Base-by-base conservation (phyloP, 2,797 vertebrate species). In the Microctenopoma stevenorrisi region DNA sequence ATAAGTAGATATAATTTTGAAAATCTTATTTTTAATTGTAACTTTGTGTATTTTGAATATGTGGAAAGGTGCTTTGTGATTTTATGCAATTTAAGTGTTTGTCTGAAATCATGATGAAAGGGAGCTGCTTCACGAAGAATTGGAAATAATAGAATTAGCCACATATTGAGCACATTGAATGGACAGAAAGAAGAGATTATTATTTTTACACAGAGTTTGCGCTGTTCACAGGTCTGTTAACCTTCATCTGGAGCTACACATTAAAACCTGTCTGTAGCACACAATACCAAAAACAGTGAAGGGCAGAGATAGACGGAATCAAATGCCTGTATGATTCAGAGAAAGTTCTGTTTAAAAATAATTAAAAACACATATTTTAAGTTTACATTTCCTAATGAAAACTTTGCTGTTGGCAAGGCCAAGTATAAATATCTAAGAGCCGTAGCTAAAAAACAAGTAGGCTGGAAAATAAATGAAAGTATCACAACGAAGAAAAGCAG, bases 1-100 rank as follows among this genome's bases (percentile, higher is more conserved):
- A 85, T 12, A 40, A 70, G 40, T 0, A 74, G 40, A 74, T 1
- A 62, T 15, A 38, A 8, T 53, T 74, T 51, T 38, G 22, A 58
- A 47, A 79, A 68, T 2, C 1, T 2, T 37, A 51, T 53, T 4
- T 18, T 2, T n/a, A 10, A n/a, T 42, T 52, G 54, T 12, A 46
- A 71, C 12, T 55, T 9, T 58, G 16, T 52, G 11, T 69, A 16
- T 55, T 56, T 61, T 35, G 26, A 59, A 35, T 58, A 35, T 64
- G 25, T 56, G 1, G 1, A 3, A 26, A 30, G 3, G 12, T 25
- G 18, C 37, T 35, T 25, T 42, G 47, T 58, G 35, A 52, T 16
- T 63, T 66, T 33, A 42, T 43, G n/a, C 25, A 33, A 16, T 43
- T 28, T 25, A 51, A 38, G 4, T 43, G 9, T 57, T 42, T 65